Evolutionary conservation across 2,888 invertebrate genomes (phyloP), one percentile per base, ranked within the genome.

Genomic region (Apamea monoglypha): DNA sequence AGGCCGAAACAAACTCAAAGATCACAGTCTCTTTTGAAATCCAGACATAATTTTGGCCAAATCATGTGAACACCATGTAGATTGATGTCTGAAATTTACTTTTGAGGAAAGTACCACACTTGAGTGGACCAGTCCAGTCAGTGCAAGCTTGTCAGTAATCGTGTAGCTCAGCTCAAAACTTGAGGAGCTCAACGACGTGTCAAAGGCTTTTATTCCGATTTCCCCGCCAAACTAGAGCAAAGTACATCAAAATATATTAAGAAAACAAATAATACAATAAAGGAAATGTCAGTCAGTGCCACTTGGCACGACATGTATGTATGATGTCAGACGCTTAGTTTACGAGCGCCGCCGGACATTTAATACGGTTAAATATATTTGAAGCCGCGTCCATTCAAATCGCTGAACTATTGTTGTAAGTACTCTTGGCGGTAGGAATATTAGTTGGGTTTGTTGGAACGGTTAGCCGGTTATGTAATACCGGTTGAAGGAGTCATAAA

Each of bases 361-460:
- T 85, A 76, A 82, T 76, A 85, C 64, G 50, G 63, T 76, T 67
- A 76, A 74, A 85, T 86, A 70, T 82, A 85, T 82, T 78, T 56
- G 47, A 61, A 78, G 74, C 36, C 25, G 72, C 47, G 72, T 32
- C 53, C 69, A 81, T 85, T 81, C 81, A 83, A 72, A 85, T 56
- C 14, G n/a, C 18, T 44, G 59, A 68, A 25, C 25, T 69, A 29
- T 61, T 80, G 50, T 71, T 70, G 29, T 59, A 32, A 56, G n/a
- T 64, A 21, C 7, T 72, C 14, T 70, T 56, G 14, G 56, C 8
- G 14, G 50, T 18, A 36, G 3, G 18, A 50, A 59, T 40, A 76
- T 53, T 75, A 32, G n/a, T 50, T 18, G 1, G 8, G 40, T 21
- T 75, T 68, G 18, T 32, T 32, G n/a, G 21, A 64, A 56, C 40